A percentile compares a stretch with the other conserved stretches of the same genome.
phyloP scores from a whole-genome alignment of 2,113 vertebrate genomes.

The Vimba vimba region DNA sequence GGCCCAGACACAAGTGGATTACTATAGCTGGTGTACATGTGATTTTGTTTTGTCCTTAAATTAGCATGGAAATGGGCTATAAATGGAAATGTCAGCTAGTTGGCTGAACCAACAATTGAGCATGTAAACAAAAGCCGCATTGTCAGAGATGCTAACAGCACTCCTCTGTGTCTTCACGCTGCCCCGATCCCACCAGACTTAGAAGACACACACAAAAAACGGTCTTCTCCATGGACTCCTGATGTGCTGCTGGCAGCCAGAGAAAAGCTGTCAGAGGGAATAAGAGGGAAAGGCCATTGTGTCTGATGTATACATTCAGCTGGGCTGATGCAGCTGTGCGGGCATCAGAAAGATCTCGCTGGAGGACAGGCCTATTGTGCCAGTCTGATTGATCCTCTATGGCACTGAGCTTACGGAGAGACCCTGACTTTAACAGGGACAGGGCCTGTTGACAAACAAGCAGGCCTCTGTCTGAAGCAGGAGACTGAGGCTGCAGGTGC shows the following conservation, averaged over 20 bases:
- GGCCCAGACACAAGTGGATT: conserved; percentile 65
- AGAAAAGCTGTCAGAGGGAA: conserved; percentile 41
- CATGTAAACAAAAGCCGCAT: conserved; percentile 67
- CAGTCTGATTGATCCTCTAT: conserved; percentile 77
- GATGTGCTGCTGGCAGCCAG: conserved; percentile 49
- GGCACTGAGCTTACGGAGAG: conserved; percentile 67
- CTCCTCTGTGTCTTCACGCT: conserved; percentile 68
- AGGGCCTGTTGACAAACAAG: conserved; percentile 74
- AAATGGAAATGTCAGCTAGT: conserved; percentile 73
- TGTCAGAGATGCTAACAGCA: conserved; percentile 71
- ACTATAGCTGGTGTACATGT: conserved; percentile 72
- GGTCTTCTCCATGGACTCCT: conserved; percentile 33
- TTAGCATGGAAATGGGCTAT: conserved; percentile 75
- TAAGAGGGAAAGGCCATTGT: conserved; percentile 64
- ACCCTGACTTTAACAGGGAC: conserved; percentile 67
- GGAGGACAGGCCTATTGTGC: conserved; percentile 76
- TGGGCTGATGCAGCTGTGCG: conserved; percentile 75
- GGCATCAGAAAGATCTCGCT: conserved; percentile 60
- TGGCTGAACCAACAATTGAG: conserved; percentile 67
- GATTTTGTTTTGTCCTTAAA: conserved; percentile 64
- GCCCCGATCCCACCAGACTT: conserved; percentile 61
- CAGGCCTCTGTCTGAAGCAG: conserved; percentile 69
- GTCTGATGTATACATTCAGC: conserved; percentile 71
- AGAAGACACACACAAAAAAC: conserved; percentile 58
- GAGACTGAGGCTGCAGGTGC: conserved; percentile 76